These are phyloP conservation scores for Gymnoscopelus microlampas DNA, from an alignment of 2,797 vertebrate genomes.

Conservation along the genomic window DNA sequence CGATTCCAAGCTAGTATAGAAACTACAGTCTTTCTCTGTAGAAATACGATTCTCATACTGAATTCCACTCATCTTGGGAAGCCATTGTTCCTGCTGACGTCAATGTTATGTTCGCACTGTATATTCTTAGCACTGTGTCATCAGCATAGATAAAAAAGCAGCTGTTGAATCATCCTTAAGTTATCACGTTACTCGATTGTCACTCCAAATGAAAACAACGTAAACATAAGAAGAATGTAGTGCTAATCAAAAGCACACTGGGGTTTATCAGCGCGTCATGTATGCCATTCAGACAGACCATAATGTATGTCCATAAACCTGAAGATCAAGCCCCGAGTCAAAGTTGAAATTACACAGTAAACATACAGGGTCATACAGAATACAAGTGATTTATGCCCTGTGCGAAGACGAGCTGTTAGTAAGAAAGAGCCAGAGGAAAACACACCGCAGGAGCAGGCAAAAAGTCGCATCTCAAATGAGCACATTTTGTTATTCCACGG, in stretches of 20 bases:
- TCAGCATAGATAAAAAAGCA: not conserved
- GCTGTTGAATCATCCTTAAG: not conserved
- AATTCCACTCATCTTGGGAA: constrained; percentile 2
- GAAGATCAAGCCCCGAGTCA: not conserved
- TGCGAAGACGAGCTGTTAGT: not conserved
- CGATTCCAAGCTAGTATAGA: not conserved
- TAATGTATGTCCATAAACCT: not conserved
- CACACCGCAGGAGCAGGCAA: not conserved
- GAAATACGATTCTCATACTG: constrained; percentile 11
- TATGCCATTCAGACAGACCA: constrained; percentile 3
- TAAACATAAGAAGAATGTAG: not conserved
- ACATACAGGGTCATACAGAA: not conserved
- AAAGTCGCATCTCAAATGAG: constrained; percentile 42
- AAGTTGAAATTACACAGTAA: not conserved
- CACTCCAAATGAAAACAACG: not conserved
- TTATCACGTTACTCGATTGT: not conserved
- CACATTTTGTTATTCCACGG: constrained; percentile 20
- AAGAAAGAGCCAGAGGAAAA: constrained; percentile 2
- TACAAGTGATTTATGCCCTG: not conserved
- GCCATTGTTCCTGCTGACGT: not conserved
- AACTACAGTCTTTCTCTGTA: not conserved
- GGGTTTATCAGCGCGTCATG: no score
- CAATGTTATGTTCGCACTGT: not conserved
- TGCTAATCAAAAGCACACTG: not conserved
- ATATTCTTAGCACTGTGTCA: constrained; percentile 11